A percentile compares a stretch with the other conserved stretches of the same genome.
Conservation (phyloP, 2,113 vertebrate genomes). For the Mobula hypostoma region DNA sequence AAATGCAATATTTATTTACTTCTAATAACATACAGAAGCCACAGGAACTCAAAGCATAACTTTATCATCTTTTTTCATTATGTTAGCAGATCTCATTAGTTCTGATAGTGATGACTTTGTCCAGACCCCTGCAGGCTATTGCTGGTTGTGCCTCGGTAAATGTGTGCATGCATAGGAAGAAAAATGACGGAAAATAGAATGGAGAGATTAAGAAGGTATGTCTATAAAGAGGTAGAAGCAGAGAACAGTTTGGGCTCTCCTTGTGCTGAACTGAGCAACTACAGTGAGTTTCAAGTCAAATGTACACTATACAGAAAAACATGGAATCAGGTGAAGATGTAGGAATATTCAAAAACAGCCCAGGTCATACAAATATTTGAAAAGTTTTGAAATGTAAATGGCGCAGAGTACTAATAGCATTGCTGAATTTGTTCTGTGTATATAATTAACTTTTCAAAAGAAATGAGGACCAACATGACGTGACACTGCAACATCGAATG, state of each 20-base stretch:
- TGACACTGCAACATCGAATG: neutral
- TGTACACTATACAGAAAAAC: neutral
- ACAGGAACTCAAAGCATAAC: neutral
- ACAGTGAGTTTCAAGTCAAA: neutral
- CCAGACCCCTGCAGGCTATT: neutral
- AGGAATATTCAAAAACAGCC: neutral
- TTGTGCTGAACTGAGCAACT: neutral
- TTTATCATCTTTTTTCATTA: neutral
- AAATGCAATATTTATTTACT: neutral
- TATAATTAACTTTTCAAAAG: neutral
- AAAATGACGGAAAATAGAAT: too few relatives aligned
- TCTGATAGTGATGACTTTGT: neutral
- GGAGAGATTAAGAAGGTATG: neutral
- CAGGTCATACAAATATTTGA: neutral
- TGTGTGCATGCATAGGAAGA: neutral
- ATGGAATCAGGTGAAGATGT: neutral
- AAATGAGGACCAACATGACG: neutral
- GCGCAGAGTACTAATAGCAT: neutral
- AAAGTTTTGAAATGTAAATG: constrained; percentile 5
- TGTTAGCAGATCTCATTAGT: neutral
- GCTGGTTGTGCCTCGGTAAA: neutral
- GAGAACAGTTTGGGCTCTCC: neutral
- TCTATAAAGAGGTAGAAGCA: neutral
- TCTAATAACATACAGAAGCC: neutral
- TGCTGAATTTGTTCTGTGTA: neutral